These are phyloP conservation scores for Drosophila busckii DNA, from an alignment of 1,140 invertebrate genomes.

Conservation along the genomic window DNA sequence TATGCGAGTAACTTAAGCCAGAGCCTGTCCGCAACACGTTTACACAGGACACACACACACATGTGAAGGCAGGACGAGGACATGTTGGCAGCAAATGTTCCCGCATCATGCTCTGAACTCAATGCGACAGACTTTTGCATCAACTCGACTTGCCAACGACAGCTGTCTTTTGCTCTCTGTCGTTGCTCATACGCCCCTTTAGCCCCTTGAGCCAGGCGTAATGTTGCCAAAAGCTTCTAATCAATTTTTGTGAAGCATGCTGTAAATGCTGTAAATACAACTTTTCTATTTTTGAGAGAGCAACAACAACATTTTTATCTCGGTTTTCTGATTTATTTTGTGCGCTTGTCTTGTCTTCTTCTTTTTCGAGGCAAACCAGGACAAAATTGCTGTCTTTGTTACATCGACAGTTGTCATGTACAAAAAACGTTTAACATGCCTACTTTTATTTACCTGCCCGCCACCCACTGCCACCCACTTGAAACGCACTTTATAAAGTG, in stretches of 20 bases:
- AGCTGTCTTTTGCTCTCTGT: too few species aligned
- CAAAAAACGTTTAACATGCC: slow-evolving; percentile 70
- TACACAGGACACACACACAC: slow-evolving; percentile 25
- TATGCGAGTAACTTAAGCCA: slow-evolving; percentile 70
- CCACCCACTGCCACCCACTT: background rate
- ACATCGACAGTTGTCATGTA: slow-evolving; percentile 61
- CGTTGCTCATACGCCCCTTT: too few species aligned
- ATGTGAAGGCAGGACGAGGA: slow-evolving; percentile 21
- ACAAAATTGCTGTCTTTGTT: slow-evolving; percentile 50
- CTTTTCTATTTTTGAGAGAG: slow-evolving; percentile 53
- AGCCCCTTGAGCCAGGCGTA: slow-evolving; percentile 23
- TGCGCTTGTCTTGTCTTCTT: slow-evolving; percentile 10
- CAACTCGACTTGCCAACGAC: too few species aligned
- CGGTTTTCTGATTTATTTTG: slow-evolving; percentile 7
- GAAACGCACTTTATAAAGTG: slow-evolving; percentile 71
- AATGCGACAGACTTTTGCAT: too few species aligned
- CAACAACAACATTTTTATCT: slow-evolving; percentile 23
- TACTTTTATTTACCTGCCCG: slow-evolving; percentile 61
- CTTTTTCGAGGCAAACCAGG: slow-evolving; percentile 17
- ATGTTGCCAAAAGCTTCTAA: slow-evolving; percentile 66
- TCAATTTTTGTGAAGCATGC: slow-evolving; percentile 69
- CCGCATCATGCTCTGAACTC: too few species aligned
- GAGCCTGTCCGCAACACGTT: slow-evolving; percentile 69
- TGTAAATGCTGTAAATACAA: slow-evolving; percentile 43
- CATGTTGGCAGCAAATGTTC: slow-evolving; percentile 29